phyloP scores from a whole-genome alignment of 2,113 vertebrate genomes.

The Scomber colias region DNA sequence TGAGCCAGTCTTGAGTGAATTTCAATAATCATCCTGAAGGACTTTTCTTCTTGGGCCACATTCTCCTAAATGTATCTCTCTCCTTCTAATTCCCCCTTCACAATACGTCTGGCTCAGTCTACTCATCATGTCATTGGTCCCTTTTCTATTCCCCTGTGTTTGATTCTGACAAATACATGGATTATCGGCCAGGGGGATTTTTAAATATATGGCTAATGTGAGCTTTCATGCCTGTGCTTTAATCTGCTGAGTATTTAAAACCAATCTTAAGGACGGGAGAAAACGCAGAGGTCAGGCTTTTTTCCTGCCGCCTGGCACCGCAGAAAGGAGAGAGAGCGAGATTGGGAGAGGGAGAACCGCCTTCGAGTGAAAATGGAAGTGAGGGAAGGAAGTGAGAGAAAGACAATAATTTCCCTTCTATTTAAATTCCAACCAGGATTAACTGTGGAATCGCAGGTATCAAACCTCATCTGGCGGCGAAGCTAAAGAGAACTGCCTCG shows the following conservation, averaged over 20 bases:
- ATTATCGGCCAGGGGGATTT: conserved; percentile 84
- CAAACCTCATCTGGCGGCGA: conserved; percentile 73
- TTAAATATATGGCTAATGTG: conserved; percentile 87
- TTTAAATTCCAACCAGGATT: conserved; percentile 84
- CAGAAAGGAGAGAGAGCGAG: conserved; percentile 59
- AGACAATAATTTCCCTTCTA: conserved; percentile 75
- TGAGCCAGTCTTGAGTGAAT: conserved; percentile 73
- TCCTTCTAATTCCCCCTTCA: conserved; percentile 81
- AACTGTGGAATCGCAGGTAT: conserved; percentile 80
- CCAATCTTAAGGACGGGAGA: conserved; percentile 83
- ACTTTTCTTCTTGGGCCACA: conserved; percentile 77
- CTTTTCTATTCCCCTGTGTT: conserved; percentile 85
- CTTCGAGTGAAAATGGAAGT: conserved; percentile 56
- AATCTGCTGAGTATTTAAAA: conserved; percentile 88
- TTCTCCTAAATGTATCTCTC: conserved; percentile 82
- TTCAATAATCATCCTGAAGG: conserved; percentile 83
- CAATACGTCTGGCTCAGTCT: conserved; percentile 79
- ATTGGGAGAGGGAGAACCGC: conserved; percentile 54
- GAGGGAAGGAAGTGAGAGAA: conserved; percentile 59
- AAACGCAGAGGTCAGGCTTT: conserved; percentile 85
- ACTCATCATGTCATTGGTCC: conserved; percentile 80
- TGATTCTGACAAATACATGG: conserved; percentile 87
- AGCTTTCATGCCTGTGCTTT: conserved; percentile 85
- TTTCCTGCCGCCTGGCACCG: conserved; percentile 47
- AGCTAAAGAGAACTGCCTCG: conserved; percentile 56